Evolutionary conservation across 2,888 invertebrate species (phyloP), one percentile per base, ranked within the genome.

Genomic region (Eupithecia subfuscata): DNA sequence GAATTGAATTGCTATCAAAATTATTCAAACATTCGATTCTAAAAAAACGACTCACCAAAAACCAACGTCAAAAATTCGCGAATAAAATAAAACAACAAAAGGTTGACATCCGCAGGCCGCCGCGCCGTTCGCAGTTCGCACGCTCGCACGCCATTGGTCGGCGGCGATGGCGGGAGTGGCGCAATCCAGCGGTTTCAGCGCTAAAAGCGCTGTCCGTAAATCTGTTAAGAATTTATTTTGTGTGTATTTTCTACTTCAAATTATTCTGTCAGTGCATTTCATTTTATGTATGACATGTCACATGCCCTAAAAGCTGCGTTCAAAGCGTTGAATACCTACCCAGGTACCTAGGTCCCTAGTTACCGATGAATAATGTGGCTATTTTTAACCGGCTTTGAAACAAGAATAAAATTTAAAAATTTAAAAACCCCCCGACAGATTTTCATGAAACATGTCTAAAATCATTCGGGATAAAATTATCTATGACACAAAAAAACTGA

Each of bases 121-220:
- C 25, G 60, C 25, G 22, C 48, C 74, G 67, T 70, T 43, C 74
- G 48, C 43, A 30, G 74, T 75, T 73, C 64, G 56, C 68, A 72
- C 34, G 43, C 64, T 52, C 65, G 74, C 70, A 56, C 78, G 74
- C 78, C 43, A 82, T 82, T 82, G 80, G 82, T 79, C 76, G 74
- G 73, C 75, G 77, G 75, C 75, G 77, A 75, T 77, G 77, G 74
- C 69, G 73, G 75, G n/a, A 64, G 70, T 22, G 48, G 52, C 56
- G n/a, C 71, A 48, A 45, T 18, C 25, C 22, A 80, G 81, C 82
- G 68, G 34, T 70, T 34, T 48, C 40, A 80, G 76, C 81, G 79
- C 79, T 78, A 76, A 45, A 69, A n/a, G 68, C 34, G 25, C 60
- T 12, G 25, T 60, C 60, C 14, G 25, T 60, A 25, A 60, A 60